Evolutionary conservation across 2,888 invertebrate species (phyloP).

Genomic region (Drosophila affinis): DNA sequence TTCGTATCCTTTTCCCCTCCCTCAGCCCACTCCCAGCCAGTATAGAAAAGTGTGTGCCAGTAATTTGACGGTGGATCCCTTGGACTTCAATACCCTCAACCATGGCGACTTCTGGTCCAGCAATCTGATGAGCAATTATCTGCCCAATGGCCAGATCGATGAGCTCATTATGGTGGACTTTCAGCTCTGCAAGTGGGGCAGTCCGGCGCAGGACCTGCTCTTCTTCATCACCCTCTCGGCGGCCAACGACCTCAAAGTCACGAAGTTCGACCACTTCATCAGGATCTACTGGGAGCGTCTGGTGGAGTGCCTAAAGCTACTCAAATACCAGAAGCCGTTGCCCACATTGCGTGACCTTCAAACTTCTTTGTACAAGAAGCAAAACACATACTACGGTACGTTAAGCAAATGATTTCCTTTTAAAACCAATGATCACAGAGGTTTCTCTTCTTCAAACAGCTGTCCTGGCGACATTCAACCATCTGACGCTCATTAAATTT

Average conservation of each 20-base stretch:
- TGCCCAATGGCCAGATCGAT: constrained; percentile 53
- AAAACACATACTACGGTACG: constrained; percentile 54
- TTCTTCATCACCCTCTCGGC: constrained; percentile 72
- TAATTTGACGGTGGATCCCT: constrained; percentile 44
- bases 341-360: constrained; percentile 72
- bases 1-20: neutral
- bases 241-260: constrained; percentile 55
- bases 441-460: constrained; percentile 24
- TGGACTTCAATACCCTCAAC: constrained; percentile 73
- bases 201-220: constrained; percentile 70
- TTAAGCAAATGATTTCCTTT: neutral
- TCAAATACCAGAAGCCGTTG: constrained; percentile 59
- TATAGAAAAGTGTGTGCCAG: constrained; percentile 46
- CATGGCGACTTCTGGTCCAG: constrained; percentile 82
- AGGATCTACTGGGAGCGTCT: constrained; percentile 70
- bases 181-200: constrained; percentile 76
- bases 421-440: neutral
- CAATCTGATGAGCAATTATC: constrained; percentile 78
- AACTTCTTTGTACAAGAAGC: constrained; percentile 53
- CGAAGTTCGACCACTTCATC: constrained; percentile 67
- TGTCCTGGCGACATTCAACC: constrained; percentile 53
- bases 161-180: constrained; percentile 76
- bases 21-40: constrained; percentile 63
- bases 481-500: constrained; percentile 43
- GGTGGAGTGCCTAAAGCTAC: constrained; percentile 60